A percentile compares a stretch with the other conserved stretches of the same genome.
These are phyloP conservation scores for Rissa tridactyla DNA, from an alignment of 2,113 vertebrate species.

Conservation along the genomic window DNA sequence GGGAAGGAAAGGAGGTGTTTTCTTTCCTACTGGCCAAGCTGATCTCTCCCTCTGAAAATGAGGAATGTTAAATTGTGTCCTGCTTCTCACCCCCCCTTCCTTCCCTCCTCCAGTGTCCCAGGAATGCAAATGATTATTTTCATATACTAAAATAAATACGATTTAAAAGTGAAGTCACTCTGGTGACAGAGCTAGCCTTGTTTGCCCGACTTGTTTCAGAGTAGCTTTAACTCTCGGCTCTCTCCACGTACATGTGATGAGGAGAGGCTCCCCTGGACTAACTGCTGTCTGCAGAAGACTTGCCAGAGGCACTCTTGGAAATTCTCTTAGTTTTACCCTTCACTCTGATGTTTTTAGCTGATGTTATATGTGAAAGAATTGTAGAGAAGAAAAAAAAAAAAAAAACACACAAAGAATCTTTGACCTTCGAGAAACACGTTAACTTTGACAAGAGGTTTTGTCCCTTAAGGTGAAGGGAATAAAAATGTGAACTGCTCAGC, in stretches of 20 bases:
- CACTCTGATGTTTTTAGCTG: conserved; percentile 32
- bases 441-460: not conserved
- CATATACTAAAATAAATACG: not conserved
- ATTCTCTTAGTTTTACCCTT: not conserved
- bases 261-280: not conserved
- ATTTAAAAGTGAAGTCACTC: not conserved
- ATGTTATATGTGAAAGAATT: not conserved
- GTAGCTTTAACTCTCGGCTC: not conserved
- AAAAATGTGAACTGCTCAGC: not conserved
- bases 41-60: not conserved
- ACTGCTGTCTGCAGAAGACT: not conserved
- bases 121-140: conserved; percentile 12
- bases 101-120: not conserved
- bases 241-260: not conserved
- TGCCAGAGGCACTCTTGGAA: conserved; percentile 29
- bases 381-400: not conserved
- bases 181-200: conserved; percentile 32
- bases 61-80: conserved; percentile 10
- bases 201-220: not conserved
- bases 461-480: not conserved
- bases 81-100: not conserved
- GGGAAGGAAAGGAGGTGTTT: conserved; percentile 38
- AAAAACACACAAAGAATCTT: not conserved
- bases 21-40: conserved; percentile 23
- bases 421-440: not conserved